Evolutionary conservation across 2,113 vertebrate species (phyloP), one percentile per base, ranked within the genome.

Genomic region (Proteles cristata): DNA sequence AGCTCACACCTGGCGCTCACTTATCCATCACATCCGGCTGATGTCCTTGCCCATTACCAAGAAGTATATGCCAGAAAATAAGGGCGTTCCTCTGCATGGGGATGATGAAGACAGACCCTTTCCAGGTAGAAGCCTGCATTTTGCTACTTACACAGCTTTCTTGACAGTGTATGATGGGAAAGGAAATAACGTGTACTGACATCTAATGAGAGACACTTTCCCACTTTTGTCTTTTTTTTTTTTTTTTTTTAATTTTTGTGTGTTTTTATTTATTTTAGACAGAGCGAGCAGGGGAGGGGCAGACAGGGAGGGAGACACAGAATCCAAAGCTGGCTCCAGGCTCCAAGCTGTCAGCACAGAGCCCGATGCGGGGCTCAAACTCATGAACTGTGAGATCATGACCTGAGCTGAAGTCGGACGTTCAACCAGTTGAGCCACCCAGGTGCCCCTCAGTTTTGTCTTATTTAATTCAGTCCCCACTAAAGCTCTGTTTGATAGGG

Each of bases 61-160:
- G 98, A 99, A 99, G 97, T 99, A 99, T 97, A 99, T 99, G 98
- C 97, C 99, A 4, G 99, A 99, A 98, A 99, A 99, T 99, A 98
- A 99, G 98, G 95, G 93, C 81, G 58, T 94, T 94, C 89, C 96
- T 97, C 88, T 97, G 95, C 96, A 74, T 19, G 76, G 96, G 9
- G n/a, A 17, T 65, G 71, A 92, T 55, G 97, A 95, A 48, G 93
- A 96, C 61, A 91, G 74, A 88, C 23, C 39, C 28, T 90, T 97
- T 94, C 80, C 95, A 94, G 86, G 97, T 98, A 96, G 97, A 97
- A 97, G 88, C 76, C 61, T 95, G 85, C 55, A 61, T 74, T 17
- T 48, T 63, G 0, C 76, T 73, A 10, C 2, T 0, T 43, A 43
- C 35, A 43, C 25, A 35, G 33, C 79, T 97, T 94, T 92, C 71